Base-by-base conservation (phyloP, 2,113 vertebrate genomes). In the Larimichthys polyactis region DNA sequence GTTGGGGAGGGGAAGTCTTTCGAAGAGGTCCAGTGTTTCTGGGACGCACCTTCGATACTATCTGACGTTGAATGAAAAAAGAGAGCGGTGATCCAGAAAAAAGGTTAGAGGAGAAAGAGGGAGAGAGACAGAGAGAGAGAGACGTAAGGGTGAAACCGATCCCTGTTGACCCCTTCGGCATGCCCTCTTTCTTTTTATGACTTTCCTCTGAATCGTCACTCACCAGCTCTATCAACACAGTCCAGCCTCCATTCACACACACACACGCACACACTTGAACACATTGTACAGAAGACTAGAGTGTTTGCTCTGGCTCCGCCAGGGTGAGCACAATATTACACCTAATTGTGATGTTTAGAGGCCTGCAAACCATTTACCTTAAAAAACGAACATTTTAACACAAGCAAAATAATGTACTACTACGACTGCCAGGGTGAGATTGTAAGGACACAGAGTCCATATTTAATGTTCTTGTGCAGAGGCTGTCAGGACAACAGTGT, bases 141-240 rank as follows among this genome's bases (percentile, higher is more conserved):
- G 90, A 91, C 76, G 68, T 88, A 89, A 87, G 86, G 82, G 79
- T 89, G 91, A 91, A 93, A 94, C 91, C 83, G 92, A 94, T 93
- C 93, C 92, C 92, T 87, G 90, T 92, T 93, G 92, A 94, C 91
- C 92, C 77, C 90, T 92, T 87, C 70, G 83, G 89, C 89, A 91
- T 93, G 91, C 90, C 89, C 92, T 87, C 92, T 93, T 91, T 94
- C 91, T 92, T 93, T 94, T 94, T 93, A 94, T 93, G 93, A 92
- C 93, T 92, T 93, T 93, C 90, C 83, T 92, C 87, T 82, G 86
- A 90, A 94, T 94, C 82, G 85, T 93, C 90, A 94, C 91, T 94
- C 90, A 91, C 60, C 91, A 91, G 87, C 88, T 90, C 85, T 81
- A 94, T 92, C 90, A 92, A 89, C 90, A 83, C 73, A n/a, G 72